Conservation (phyloP, 2,797 vertebrate genomes). For the Notoglanidium macrostoma region DNA sequence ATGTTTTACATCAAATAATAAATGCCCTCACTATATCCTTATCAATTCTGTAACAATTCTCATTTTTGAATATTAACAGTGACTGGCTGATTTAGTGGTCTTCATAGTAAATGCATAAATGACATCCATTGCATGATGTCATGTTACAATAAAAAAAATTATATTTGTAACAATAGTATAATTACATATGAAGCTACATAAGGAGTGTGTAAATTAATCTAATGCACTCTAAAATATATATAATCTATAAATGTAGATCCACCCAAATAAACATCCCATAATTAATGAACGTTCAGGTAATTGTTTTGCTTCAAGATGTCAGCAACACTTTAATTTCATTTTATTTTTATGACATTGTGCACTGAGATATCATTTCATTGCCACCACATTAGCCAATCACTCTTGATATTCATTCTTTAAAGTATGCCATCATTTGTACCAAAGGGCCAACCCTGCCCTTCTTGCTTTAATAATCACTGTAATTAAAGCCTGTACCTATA, state of each 20-base stretch:
- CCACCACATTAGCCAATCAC: background rate
- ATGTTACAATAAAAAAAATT: background rate
- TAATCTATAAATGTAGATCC: background rate
- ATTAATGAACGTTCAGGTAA: background rate
- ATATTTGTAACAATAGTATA: too few relatives aligned
- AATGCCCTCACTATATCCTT: background rate
- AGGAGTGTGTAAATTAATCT: background rate
- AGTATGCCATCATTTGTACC: background rate
- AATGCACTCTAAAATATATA: background rate
- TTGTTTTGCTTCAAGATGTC: background rate
- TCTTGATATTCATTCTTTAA: background rate
- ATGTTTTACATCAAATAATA: background rate
- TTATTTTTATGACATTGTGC: background rate
- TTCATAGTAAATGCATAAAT: background rate
- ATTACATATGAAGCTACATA: background rate
- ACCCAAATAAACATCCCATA: background rate
- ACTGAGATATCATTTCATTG: background rate
- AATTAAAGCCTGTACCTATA: background rate
- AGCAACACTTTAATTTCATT: background rate
- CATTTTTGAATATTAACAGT: background rate
- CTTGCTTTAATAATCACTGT: background rate
- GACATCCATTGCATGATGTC: background rate
- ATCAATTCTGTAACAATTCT: background rate
- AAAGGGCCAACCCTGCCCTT: background rate
- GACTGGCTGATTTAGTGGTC: background rate